A percentile compares a stretch with the other conserved stretches of the same genome.
Conservation (phyloP, 2,113 vertebrate species). For the Rissa tridactyla region DNA sequence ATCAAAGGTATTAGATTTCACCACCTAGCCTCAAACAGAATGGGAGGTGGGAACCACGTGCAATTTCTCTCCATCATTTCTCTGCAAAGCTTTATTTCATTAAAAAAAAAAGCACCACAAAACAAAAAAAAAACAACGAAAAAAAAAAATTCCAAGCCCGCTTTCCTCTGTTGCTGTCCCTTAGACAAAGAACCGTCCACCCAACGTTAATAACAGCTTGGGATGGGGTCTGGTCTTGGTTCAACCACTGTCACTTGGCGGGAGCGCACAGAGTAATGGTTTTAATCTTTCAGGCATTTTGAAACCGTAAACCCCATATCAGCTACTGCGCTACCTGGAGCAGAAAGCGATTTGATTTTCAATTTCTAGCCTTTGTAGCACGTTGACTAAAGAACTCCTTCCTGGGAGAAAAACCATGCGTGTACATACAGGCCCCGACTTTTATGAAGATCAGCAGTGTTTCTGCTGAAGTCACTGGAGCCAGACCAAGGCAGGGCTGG, state of each 20-base stretch:
- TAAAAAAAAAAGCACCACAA: neutral
- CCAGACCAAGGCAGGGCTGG: neutral
- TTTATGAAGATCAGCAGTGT: neutral
- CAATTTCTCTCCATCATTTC: neutral
- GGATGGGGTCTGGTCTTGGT: neutral
- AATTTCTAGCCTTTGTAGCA: neutral
- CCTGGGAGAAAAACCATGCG: neutral
- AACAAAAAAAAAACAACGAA: neutral
- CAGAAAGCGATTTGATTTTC: neutral
- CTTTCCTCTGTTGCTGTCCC: neutral
- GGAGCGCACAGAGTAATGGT: neutral
- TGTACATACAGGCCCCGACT: neutral
- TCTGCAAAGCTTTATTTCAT: neutral
- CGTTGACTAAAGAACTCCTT: neutral
- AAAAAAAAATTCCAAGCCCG: neutral
- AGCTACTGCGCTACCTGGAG: neutral
- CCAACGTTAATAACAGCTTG: fast-evolving
- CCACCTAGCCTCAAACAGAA: neutral
- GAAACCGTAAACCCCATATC: neutral
- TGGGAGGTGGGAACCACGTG: neutral
- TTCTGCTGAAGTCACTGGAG: neutral
- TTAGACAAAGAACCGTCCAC: neutral
- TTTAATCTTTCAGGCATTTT: neutral
- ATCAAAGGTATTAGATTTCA: neutral
- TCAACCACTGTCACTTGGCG: too few relatives aligned